Evolutionary conservation across 2,797 vertebrate genomes (phyloP), one percentile per base, ranked within the genome.

Genomic region (Crax fasciolata): DNA sequence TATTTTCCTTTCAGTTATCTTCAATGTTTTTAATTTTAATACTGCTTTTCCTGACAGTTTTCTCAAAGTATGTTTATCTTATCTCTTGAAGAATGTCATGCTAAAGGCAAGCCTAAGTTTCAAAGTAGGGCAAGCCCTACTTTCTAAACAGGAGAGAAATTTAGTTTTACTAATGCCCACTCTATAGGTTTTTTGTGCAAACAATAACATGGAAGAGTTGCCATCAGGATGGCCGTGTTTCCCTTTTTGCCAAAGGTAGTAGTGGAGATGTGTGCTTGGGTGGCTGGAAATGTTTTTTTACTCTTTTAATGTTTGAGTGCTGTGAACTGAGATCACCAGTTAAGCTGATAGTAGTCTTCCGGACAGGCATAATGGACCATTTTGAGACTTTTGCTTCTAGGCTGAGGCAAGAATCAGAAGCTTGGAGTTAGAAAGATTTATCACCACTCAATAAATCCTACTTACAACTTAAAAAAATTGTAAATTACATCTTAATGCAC

Each of bases 171-270:
- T 58, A 3, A 4, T 35, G 18, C 28, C 24, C 5, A 2, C 30
- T 75, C 15, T 48, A 3, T 19, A 32, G 14, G 9, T 55, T 6
- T 38, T n/a, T 25, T 49, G 35, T 15, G 30, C 39, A 30, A 78
- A 13, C 27, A 11, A 0, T 21, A 18, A 35, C 18, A 41, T 46
- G 39, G 11, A 70, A 46, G 28, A 9, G 4, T 39, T 51, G 5
- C 11, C 76, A 5, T 68, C 20, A 28, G 15, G 13, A 8, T 49
- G n/a, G 24, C 13, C 7, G 1, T 0, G 1, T 30, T 54, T 59
- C 24, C 24, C 0, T 44, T 49, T 51, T 51, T 90, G 39, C 41
- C 20, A 18, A 39, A 93, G 51, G 49, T 41, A 4, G 0, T 54
- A 55, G 16, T 35, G 12, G 39, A 51, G 41, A 10, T 49, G 38